phyloP scores from a whole-genome alignment of 2,797 vertebrate species.

The Discoglossus pictus region DNA sequence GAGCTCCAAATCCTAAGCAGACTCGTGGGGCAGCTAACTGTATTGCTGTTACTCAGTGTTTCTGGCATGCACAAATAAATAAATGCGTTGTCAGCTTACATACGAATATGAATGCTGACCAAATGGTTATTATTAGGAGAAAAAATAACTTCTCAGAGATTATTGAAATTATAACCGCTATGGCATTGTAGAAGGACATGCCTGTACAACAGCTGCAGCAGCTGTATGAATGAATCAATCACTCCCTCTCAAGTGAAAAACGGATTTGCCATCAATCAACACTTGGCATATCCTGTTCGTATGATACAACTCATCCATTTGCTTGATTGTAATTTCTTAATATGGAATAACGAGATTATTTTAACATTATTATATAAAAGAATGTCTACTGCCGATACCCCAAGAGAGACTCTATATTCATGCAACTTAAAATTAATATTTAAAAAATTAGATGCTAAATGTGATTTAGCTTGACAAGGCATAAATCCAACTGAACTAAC shows the following conservation, averaged over 20 bases:
- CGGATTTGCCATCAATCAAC: slow-evolving; percentile 78
- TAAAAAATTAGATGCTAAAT: slow-evolving; percentile 28
- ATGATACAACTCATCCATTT: slow-evolving; percentile 68
- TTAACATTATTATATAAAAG: slow-evolving; percentile 32
- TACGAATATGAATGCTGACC: slow-evolving; percentile 51
- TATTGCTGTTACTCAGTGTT: background rate
- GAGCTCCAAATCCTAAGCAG: slow-evolving; percentile 1
- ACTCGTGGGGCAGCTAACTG: background rate
- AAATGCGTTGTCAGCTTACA: background rate
- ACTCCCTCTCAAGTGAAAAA: slow-evolving; percentile 70
- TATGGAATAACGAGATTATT: slow-evolving; percentile 63
- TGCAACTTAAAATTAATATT: slow-evolving; percentile 29
- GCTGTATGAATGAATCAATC: slow-evolving; percentile 78
- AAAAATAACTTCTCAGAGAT: no score
- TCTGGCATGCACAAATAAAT: background rate
- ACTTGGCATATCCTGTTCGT: slow-evolving; percentile 59
- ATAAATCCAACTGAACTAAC: slow-evolving; percentile 13
- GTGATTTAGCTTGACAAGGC: slow-evolving; percentile 30
- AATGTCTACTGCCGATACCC: slow-evolving; percentile 10
- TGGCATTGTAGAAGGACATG: slow-evolving; percentile 58
- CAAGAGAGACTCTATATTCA: background rate
- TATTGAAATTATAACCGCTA: slow-evolving; percentile 61
- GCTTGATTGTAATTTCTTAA: slow-evolving; percentile 60
- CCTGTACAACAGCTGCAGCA: slow-evolving; percentile 77
- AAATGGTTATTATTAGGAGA: slow-evolving; percentile 59